phyloP scores from a whole-genome alignment of 2,888 invertebrate genomes.

The Palloptera scutellata region DNA sequence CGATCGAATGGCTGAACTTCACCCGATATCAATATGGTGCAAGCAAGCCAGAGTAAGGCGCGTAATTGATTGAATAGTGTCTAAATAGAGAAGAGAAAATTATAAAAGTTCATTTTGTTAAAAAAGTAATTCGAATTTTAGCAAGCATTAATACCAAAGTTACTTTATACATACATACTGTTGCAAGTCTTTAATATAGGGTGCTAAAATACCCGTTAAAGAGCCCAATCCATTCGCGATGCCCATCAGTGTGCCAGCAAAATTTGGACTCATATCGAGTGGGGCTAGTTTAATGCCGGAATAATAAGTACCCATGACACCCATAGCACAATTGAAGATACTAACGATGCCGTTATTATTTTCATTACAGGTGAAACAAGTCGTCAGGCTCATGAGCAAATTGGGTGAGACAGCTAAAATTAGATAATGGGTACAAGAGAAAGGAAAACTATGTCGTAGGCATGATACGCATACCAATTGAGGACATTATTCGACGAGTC shows the following conservation, averaged over 20 bases:
- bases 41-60: slow-evolving; percentile 77
- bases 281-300: slow-evolving; percentile 73
- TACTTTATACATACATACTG: background rate
- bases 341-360: slow-evolving; percentile 70
- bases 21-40: slow-evolving; percentile 74
- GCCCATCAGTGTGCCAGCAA: slow-evolving; percentile 70
- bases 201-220: slow-evolving; percentile 72
- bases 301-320: slow-evolving; percentile 77
- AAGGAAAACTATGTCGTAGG: background rate
- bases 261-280: slow-evolving; percentile 72
- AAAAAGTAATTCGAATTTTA: no score
- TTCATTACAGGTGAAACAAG: slow-evolving; percentile 71
- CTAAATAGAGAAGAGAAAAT: slow-evolving; percentile 1
- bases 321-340: slow-evolving; percentile 73
- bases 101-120: no score
- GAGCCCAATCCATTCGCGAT: slow-evolving; percentile 75
- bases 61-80: slow-evolving; percentile 64
- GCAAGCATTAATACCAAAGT: background rate
- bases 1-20: slow-evolving; percentile 80
- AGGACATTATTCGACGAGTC: slow-evolving; percentile 66
- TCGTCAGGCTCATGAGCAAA: slow-evolving; percentile 70
- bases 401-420: slow-evolving; percentile 35
- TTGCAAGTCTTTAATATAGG: slow-evolving; percentile 64
- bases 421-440: slow-evolving; percentile 9
- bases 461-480: slow-evolving; percentile 67